Conservation (phyloP, 2,888 invertebrate species). For the Hyposoter didymator region DNA sequence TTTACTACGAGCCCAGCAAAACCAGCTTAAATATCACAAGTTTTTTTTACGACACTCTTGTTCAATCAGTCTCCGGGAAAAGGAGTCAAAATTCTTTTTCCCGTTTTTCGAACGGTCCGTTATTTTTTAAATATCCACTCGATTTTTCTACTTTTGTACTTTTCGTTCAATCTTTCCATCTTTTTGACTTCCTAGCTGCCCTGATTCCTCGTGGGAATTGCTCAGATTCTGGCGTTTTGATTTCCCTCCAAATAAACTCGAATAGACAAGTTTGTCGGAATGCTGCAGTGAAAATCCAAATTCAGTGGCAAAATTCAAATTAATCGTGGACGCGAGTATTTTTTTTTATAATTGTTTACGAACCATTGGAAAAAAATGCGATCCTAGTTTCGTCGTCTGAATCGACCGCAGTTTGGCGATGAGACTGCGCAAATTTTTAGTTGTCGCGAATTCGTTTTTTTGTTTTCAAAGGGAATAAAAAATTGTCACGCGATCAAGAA, state of each 20-base stretch:
- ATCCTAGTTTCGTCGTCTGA: neutral
- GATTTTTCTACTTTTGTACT: neutral
- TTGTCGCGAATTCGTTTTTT: neutral
- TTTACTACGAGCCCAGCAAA: slow-evolving; percentile 3
- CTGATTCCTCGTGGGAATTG: neutral
- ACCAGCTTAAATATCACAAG: slow-evolving; percentile 44
- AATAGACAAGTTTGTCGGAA: too few species aligned
- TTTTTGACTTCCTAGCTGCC: too few species aligned
- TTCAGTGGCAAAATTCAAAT: too few species aligned
- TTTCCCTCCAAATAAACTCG: too few species aligned
- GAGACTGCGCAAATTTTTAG: neutral
- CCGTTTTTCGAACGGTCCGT: neutral
- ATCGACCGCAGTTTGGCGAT: neutral
- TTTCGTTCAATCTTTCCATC: neutral
- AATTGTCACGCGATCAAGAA: slow-evolving; percentile 25
- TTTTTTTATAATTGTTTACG: too few species aligned
- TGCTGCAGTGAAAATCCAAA: too few species aligned
- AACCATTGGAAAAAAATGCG: neutral
- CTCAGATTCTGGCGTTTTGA: neutral
- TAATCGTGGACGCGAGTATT: too few species aligned
- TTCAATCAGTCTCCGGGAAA: slow-evolving; percentile 16
- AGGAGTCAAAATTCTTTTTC: neutral
- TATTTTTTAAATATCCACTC: neutral
- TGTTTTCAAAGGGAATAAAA: slow-evolving; percentile 25
- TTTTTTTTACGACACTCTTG: slow-evolving; percentile 52